phyloP scores from a whole-genome alignment of 2,888 invertebrate genomes.

The Dusona sp. region DNA sequence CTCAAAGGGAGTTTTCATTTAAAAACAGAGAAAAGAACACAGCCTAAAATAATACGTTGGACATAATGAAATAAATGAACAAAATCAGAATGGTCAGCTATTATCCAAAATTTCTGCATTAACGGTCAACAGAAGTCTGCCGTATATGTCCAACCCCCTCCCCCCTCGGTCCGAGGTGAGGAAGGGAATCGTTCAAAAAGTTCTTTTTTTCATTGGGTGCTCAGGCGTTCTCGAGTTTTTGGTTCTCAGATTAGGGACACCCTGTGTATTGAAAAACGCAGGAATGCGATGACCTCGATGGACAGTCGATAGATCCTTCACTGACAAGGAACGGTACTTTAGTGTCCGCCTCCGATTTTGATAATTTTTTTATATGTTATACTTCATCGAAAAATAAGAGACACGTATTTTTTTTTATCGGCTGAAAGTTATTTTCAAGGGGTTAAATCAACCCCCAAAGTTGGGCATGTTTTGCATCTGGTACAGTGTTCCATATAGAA shows the following conservation, averaged over 20 bases:
- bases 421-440: no score
- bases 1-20: not conserved
- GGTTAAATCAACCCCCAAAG: no score
- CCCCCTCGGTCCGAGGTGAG: no score
- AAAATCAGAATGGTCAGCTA: not conserved
- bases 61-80: not conserved
- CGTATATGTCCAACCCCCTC: not conserved
- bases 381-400: no score
- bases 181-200: not conserved
- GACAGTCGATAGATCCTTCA: slow-evolving; percentile 54
- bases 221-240: not conserved
- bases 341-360: no score
- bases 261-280: not conserved
- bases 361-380: no score
- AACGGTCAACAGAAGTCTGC: not conserved
- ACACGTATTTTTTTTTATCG: no score
- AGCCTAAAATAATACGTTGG: not conserved
- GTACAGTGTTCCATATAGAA: no score
- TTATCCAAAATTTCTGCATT: not conserved
- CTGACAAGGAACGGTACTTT: no score
- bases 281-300: slow-evolving; percentile 30
- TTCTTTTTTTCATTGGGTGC: not conserved
- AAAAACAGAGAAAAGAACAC: not conserved
- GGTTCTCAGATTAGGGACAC: not conserved
- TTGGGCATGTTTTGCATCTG: no score